phyloP scores from a whole-genome alignment of 2,113 vertebrate genomes.

The Callospermophilus lateralis region DNA sequence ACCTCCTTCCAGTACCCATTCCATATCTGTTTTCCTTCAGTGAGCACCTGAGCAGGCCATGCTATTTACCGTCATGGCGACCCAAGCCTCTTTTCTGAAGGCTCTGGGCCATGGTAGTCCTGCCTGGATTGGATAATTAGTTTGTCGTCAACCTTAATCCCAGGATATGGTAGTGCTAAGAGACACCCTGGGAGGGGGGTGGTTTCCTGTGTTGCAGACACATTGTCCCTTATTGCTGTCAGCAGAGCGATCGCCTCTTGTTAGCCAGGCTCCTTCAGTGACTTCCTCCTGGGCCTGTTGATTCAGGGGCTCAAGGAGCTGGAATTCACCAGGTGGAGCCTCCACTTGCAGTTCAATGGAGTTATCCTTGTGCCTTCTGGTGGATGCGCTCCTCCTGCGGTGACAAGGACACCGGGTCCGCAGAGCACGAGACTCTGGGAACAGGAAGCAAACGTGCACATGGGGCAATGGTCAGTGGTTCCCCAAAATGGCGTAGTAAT shows the following conservation, averaged over 20 bases:
- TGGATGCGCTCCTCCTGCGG: not conserved
- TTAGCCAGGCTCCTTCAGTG: not conserved
- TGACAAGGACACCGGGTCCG: not conserved
- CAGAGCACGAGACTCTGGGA: not conserved
- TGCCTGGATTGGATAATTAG: not conserved
- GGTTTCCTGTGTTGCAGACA: not conserved
- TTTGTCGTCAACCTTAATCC: not conserved
- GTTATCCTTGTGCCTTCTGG: too few relatives aligned
- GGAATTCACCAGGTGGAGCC: not conserved
- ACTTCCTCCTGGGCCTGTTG: not conserved
- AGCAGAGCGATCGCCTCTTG: not conserved
- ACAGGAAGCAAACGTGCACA: not conserved
- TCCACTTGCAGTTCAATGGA: not conserved
- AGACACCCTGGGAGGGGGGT: not conserved
- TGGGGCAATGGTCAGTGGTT: conserved; percentile 84
- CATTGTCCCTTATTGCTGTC: not conserved
- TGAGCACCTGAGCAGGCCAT: not conserved
- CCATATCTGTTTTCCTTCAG: not conserved
- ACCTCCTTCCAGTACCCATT: not conserved
- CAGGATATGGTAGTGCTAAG: too few relatives aligned
- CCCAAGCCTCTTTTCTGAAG: not conserved
- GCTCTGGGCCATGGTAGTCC: not conserved
- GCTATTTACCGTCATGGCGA: not conserved
- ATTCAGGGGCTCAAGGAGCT: not conserved
- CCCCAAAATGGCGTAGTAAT: conserved; percentile 92